Evolutionary conservation across 2,113 vertebrate genomes (phyloP), one percentile per base, ranked within the genome.

Genomic region (Nyctibius bracteatus): DNA sequence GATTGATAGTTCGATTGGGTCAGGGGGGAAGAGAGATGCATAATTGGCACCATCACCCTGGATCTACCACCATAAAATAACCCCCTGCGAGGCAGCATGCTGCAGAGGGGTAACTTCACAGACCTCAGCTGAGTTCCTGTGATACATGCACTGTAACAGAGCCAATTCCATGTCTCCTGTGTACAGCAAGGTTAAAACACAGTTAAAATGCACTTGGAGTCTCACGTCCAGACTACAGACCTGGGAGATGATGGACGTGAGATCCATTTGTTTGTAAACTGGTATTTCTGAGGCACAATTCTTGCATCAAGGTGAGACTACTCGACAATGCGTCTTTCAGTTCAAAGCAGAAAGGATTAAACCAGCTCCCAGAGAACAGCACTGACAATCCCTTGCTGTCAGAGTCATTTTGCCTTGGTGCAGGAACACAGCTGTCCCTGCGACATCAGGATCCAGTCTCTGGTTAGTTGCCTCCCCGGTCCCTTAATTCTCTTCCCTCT

Each of bases 51-150:
- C 49, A 57, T 43, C 79, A 73, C 58, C 58, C 66, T 85, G 58
- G 31, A 66, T 54, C 65, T 71, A 88, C 31, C 75, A 66, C 46
- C 71, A 51, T 23, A 20, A 85, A 77, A 68, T 3, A 78, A 10
- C 5, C 24, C 21, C 3, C 25, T n/a, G 31, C 1, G 2, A 81
- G 73, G 52, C 73, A 47, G 12, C 2, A 0, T 5, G 30, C 47
- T 61, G 59, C 57, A 57, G 33, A 44, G 71, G 19, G 14, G 33
- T 18, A 10, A 73, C 20, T 61, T 54, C 62, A 62, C 33, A 59
- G 66, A 17, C 25, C 74, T 68, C 52, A 27, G 66, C 44, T 43
- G 74, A 67, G 44, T 17, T 63, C 43, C 68, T 6, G 8, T 4
- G n/a, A 20, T 30, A 41, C 43, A 10, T 7, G 5, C 49, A 17